Evolutionary conservation across 2,888 invertebrate genomes (phyloP).

Genomic region (Drosophila stalkeri): DNA sequence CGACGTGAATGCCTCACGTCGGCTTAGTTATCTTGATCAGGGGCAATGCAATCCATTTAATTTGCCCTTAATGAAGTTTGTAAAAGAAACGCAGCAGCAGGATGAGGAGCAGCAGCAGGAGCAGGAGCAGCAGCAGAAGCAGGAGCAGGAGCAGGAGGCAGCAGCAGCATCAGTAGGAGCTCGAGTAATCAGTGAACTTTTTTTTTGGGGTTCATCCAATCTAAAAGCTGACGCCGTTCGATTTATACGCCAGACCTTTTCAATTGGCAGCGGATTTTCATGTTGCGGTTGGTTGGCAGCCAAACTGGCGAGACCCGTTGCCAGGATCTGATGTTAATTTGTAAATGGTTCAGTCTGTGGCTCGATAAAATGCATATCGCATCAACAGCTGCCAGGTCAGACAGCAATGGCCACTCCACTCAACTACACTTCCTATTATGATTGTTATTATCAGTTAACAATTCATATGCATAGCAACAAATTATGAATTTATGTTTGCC

Average conservation of each 20-base stretch:
- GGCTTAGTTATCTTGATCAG: slow-evolving; percentile 72
- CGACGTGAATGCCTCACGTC: slow-evolving; percentile 53
- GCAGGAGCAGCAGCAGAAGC: slow-evolving; percentile 4
- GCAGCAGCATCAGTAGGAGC: neutral
- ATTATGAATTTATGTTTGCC: neutral
- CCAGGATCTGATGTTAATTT: slow-evolving; percentile 53
- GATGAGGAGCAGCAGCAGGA: slow-evolving; percentile 13
- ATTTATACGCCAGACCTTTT: slow-evolving; percentile 49
- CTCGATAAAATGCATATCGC: slow-evolving; percentile 31
- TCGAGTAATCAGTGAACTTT: slow-evolving; percentile 14
- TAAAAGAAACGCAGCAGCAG: slow-evolving; percentile 12
- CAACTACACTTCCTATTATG: neutral
- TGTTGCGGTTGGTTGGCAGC: slow-evolving; percentile 56
- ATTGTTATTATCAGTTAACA: neutral
- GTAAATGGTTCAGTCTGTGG: slow-evolving; percentile 42
- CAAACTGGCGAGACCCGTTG: slow-evolving; percentile 30
- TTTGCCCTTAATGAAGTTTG: slow-evolving; percentile 72
- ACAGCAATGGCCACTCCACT: neutral
- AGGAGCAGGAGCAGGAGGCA: neutral
- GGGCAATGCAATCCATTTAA: slow-evolving; percentile 73
- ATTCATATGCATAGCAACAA: neutral
- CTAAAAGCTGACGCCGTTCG: slow-evolving; percentile 45
- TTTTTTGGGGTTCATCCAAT: slow-evolving; percentile 27
- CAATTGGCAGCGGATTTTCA: slow-evolving; percentile 60
- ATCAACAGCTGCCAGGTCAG: slow-evolving; percentile 12